Evolutionary conservation across 2,113 vertebrate genomes (phyloP).

Genomic region (Apodemus speciosus): DNA sequence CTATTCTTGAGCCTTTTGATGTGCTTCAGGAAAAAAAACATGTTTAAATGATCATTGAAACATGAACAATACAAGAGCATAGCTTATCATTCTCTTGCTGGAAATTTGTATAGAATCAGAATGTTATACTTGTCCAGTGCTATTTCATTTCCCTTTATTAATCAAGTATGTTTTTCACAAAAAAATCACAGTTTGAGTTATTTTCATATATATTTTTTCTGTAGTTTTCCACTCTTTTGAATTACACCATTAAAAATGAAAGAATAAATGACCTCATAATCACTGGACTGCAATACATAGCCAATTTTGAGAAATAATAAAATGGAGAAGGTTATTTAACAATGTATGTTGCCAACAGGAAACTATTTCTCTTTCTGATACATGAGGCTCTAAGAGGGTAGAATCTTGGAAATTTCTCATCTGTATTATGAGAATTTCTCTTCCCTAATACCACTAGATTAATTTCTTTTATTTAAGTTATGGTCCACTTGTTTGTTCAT

Average conservation of each 20-base stretch:
- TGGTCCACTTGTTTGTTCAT: background rate
- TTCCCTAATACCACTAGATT: slow-evolving; percentile 51
- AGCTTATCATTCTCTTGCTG: background rate
- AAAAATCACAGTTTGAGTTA: background rate
- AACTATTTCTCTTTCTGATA: slow-evolving; percentile 26
- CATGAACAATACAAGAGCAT: background rate
- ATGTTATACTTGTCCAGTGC: background rate
- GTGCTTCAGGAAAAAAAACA: slow-evolving; percentile 19
- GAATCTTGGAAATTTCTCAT: slow-evolving; percentile 39
- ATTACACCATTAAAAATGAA: slow-evolving; percentile 43
- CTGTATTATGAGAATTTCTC: slow-evolving; percentile 47
- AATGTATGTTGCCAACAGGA: background rate
- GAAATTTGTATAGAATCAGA: background rate
- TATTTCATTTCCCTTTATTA: background rate
- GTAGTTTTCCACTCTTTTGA: slow-evolving; percentile 4
- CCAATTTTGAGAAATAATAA: slow-evolving; percentile 43
- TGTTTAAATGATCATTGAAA: slow-evolving; percentile 35
- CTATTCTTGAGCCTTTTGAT: slow-evolving; percentile 9
- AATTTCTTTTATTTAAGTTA: slow-evolving; percentile 68
- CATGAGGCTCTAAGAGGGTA: slow-evolving; percentile 1
- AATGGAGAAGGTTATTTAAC: slow-evolving; percentile 24
- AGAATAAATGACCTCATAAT: background rate
- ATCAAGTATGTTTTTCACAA: background rate
- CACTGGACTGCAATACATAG: slow-evolving; percentile 7
- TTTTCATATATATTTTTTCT: background rate